Base-by-base conservation (phyloP, 2,888 invertebrate species). In the Agonopterix alstromeriana region DNA sequence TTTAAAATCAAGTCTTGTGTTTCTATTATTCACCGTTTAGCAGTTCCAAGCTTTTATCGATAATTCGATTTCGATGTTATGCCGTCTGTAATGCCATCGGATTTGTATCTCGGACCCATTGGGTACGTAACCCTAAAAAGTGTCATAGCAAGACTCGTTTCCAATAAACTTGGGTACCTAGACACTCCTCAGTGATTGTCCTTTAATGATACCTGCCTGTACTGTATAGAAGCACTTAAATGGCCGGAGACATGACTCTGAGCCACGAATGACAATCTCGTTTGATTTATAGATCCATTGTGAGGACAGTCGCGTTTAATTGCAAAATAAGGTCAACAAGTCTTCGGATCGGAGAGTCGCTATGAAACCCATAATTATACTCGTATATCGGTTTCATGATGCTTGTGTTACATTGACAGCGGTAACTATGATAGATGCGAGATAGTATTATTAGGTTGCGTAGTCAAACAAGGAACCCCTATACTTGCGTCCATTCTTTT, bases 231-330 rank as follows among this genome's bases (percentile, higher is more conserved):
- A 42, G 46, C 47, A 48, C 45, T 27, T 41, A 50, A 47, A 47
- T 36, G 47, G 50, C 11, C 45, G 52, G 55, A 48, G 51, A 53
- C 52, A 58, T 46, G 45, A 49, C 45, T 42, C 46, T 58, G 45
- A 45, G 52, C 48, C 48, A 49, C 60, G 51, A 62, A 72, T 71
- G 73, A 73, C 75, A 76, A 65, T 67, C 66, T 61, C 55, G 69
- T 72, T 73, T 81, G 81, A 83, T 81, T 76, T 77, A 82, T 78
- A 56, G 53, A 48, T 48, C 76, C 73, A 82, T 82, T 83, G 82
- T 82, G 63, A 61, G 64, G 65, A 66, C 65, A 66, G 58, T 57
- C 57, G 50, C 54, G 60, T 64, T 69, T 76, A 76, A 81, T 78
- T 79, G 70, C 65, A 61, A 60, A 77, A 73, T 78, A 77, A 73